Conservation (phyloP, 2,797 vertebrate species). For the Pangasius mekongensis region DNA sequence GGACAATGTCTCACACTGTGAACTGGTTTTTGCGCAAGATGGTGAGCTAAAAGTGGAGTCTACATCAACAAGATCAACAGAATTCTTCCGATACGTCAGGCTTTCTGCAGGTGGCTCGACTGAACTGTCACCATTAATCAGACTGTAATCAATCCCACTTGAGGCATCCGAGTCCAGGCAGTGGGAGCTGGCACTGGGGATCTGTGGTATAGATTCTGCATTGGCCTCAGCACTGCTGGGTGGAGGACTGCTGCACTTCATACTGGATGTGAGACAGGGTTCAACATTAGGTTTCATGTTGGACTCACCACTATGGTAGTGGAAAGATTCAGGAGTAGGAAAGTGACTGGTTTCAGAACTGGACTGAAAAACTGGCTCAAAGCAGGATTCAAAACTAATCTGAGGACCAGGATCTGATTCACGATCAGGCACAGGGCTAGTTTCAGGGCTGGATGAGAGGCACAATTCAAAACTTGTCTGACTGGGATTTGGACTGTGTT, state of each 20-base stretch:
- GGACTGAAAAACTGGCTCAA: neutral
- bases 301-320: neutral
- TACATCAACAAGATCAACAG: neutral
- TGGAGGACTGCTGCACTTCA: neutral
- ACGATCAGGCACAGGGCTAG: neutral
- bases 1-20: neutral
- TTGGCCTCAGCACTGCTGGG: neutral
- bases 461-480: neutral
- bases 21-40: neutral
- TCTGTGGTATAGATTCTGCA: neutral
- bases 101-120: neutral
- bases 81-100: neutral
- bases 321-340: neutral
- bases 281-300: neutral
- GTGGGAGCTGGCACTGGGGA: neutral
- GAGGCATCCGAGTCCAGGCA: conserved; percentile 1
- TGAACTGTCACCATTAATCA: neutral
- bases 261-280: neutral
- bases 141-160: neutral
- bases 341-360: neutral
- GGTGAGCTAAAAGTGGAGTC: neutral
- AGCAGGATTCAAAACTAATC: neutral
- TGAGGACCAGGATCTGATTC: neutral
- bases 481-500: neutral
- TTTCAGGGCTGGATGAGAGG: neutral